Base-by-base conservation (phyloP, 2,113 vertebrate species). In the Hyperopisus bebe region DNA sequence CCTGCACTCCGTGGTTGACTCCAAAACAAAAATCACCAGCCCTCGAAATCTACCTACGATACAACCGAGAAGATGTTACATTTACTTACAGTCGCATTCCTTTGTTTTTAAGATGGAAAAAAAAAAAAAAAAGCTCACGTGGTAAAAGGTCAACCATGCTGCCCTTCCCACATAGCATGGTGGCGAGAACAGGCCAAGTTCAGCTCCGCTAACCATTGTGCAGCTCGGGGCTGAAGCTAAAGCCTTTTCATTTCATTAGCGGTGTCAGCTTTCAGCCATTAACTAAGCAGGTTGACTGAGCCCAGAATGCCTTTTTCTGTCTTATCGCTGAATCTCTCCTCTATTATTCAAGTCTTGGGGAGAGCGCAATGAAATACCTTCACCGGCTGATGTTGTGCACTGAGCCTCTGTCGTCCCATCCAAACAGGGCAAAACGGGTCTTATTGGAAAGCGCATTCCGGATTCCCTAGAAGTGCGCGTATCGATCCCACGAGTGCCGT, bases 191-290 rank as follows among this genome's bases (percentile, higher is more conserved):
- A 17, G 74, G 89, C 92, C 91, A 92, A 93, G 90, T 44, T 94
- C 92, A 89, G 93, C 91, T 88, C 93, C 91, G 92, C 92, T 93
- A 94, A 92, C 95, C 92, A 95, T 95, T 92, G 93, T 66, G 51
- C 94, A 90, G 94, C 94, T 93, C n/a, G 91, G 93, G 92, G 92
- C 95, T 96, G 93, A 93, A 92, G 94, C 91, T 0, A 55, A 94
- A 95, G 95, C 95, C 94, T 95, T 97, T 97, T 97, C 95, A 96
- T 96, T 96, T 96, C 96, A 95, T 96, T 96, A 95, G 11, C 66
- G 92, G 95, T 96, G 95, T 97, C 96, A 77, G 93, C 88, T 97
- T 97, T 96, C 97, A 96, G 93, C 95, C 94, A 96, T 96, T 96
- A 97, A 94, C 95, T 94, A 93, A 96, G 95, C 95, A 96, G 94